Base-by-base conservation (phyloP, 2,113 vertebrate genomes). In the Paedocypris sp. region DNA sequence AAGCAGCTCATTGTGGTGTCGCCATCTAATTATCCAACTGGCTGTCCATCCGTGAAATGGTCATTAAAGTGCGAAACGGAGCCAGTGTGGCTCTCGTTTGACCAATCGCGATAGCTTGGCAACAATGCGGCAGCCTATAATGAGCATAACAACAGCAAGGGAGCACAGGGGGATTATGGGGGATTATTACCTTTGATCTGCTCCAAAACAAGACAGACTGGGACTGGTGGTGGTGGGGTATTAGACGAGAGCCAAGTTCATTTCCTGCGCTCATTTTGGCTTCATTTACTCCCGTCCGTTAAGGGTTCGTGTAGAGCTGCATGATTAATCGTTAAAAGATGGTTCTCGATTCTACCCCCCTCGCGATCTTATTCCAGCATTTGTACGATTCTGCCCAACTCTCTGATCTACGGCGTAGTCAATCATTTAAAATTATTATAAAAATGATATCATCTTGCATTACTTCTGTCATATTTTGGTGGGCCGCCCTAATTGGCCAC, bases 121-220 rank as follows among this genome's bases (percentile, higher is more conserved):
- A 50, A 59, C 42, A 29, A 50, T 56, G 47, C n/a, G 25, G 23
- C 36, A 57, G 57, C 15, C 45, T 56, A 19, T 68, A 47, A 62
- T 52, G 66, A 62, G 41, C 53, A 48, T 42, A 57, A 58, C 38
- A 64, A 57, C 62, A 51, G 36, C 23, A 49, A 64, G 35, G 49
- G 57, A 39, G 56, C 60, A 33, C 47, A 56, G 60, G 45, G 51
- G 68, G 68, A 70, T 70, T 71, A 66, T 53, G 61, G 62, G 46
- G 58, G 65, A 73, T 74, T 70, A 74, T 74, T 68, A 65, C 58
- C 68, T 60, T 59, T 62, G 68, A 68, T 65, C 64, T 62, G 22
- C 47, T 62, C 42, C 49, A 52, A 53, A 67, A 73, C 54, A 42
- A 59, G 54, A 60, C 20, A 64, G 23, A 49, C 8, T 26, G 3